Conservation (phyloP, 2,797 vertebrate genomes). For the Harpagifer antarcticus region DNA sequence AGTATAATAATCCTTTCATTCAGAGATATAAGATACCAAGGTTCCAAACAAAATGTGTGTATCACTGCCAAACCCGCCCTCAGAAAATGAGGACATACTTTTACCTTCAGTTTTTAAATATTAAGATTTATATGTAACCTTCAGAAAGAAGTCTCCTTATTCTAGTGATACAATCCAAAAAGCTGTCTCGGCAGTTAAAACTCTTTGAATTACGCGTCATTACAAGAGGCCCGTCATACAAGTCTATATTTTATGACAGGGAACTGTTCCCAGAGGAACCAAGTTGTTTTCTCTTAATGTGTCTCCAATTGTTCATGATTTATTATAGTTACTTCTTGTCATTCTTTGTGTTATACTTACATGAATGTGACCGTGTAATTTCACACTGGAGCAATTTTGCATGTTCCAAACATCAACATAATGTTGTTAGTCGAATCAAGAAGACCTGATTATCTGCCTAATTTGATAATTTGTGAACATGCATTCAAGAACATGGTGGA, state of each 20-base stretch:
- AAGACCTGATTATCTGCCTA: conserved; percentile 28
- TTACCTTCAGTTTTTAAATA: conserved; percentile 38
- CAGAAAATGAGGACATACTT: conserved; percentile 60
- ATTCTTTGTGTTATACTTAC: conserved; percentile 42
- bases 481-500: conserved; percentile 4
- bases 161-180: conserved; percentile 52
- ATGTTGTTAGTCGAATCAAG: neutral
- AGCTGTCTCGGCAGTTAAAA: conserved; percentile 41
- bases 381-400: conserved; percentile 24
- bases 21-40: conserved; percentile 29
- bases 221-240: conserved; percentile 25
- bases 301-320: conserved; percentile 58
- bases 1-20: conserved; percentile 8
- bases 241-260: conserved; percentile 40
- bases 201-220: conserved; percentile 19
- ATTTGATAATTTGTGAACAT: conserved; percentile 35
- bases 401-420: conserved; percentile 29
- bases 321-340: conserved; percentile 44
- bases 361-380: conserved; percentile 35
- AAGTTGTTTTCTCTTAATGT: conserved; percentile 38
- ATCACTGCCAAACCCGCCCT: conserved; percentile 50
- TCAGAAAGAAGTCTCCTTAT: conserved; percentile 29
- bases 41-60: conserved; percentile 41
- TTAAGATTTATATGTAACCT: conserved; percentile 35
- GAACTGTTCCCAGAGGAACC: conserved; percentile 48